Evolutionary conservation across 2,888 invertebrate genomes (phyloP), one percentile per base, ranked within the genome.

Genomic region (Lymantria monacha): DNA sequence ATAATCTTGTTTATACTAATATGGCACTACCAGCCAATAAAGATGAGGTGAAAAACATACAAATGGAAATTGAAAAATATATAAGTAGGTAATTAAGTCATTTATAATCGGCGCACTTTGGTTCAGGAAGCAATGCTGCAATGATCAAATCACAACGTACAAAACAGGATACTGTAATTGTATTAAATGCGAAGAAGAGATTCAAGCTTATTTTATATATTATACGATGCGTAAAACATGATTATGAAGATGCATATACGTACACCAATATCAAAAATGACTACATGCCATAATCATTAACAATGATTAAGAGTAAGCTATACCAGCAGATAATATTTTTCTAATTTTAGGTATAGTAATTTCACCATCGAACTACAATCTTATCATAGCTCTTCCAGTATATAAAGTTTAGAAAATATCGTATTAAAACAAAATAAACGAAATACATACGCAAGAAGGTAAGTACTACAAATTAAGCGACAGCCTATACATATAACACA

Each of bases 291-390:
- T 45, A 2, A 48, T 38, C 48, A 49, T 30, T 51, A 49, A 55
- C 2, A 40, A 53, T 49, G 51, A 22, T 56, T 50, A 43, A 49
- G 22, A 22, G 22, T 22, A 22, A 22, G 22, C 22, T 2, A 5
- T 22, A 22, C 5, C 22, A 22, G 5, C 22, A 22, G 22, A 22
- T 22, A 3, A 22, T 22, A 3, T 22, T 22, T 5, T 3, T 22
- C 2, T 22, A 22, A 43, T 51, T 46, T 46, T 48, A 49, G 46
- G 9, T 33, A 33, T 33, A 33, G 10, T 33, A 10, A 33, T 33
- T 33, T 33, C 52, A 54, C 49, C 45, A 55, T 46, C 57, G 65
- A 70, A 73, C 70, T 65, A 68, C 63, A 70, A 72, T 70, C 55
- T 59, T 61, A 73, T 71, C 61, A 70, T 68, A 65, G 65, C 56